These are phyloP conservation scores for Eilema griseolum DNA, from an alignment of 2,888 invertebrate genomes.

Conservation along the genomic window DNA sequence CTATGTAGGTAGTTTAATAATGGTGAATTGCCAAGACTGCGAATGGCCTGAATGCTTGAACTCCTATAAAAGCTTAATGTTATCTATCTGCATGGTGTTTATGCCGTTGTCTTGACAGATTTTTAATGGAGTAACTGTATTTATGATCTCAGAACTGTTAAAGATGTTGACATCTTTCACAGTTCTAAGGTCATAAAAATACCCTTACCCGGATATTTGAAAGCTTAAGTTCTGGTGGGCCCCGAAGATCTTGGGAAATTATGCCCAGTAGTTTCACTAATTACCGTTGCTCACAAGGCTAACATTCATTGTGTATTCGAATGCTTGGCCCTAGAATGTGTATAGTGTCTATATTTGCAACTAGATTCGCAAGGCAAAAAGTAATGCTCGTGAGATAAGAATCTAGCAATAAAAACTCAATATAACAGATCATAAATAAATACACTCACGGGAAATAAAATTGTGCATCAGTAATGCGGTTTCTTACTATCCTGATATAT, in stretches of 20 bases:
- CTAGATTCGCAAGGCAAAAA: neutral
- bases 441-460: slow-evolving; percentile 5
- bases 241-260: neutral
- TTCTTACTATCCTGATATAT: slow-evolving; percentile 6
- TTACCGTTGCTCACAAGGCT: no score
- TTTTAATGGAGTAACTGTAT: neutral
- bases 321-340: neutral
- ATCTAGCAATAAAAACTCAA: neutral
- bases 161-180: neutral
- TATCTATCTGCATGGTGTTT: neutral
- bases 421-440: neutral
- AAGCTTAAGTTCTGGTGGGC: neutral
- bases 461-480: neutral
- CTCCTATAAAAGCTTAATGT: neutral
- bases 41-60: slow-evolving; percentile 8
- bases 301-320: neutral
- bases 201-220: no score
- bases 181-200: neutral
- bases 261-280: no score
- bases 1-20: slow-evolving; percentile 5
- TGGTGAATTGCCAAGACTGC: slow-evolving; percentile 7
- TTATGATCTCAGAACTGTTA: no score
- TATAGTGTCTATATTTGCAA: neutral
- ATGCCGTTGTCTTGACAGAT: neutral
- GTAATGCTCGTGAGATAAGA: neutral